These are phyloP conservation scores for Archilochus colubris DNA, from an alignment of 2,113 vertebrate genomes.

Conservation along the genomic window DNA sequence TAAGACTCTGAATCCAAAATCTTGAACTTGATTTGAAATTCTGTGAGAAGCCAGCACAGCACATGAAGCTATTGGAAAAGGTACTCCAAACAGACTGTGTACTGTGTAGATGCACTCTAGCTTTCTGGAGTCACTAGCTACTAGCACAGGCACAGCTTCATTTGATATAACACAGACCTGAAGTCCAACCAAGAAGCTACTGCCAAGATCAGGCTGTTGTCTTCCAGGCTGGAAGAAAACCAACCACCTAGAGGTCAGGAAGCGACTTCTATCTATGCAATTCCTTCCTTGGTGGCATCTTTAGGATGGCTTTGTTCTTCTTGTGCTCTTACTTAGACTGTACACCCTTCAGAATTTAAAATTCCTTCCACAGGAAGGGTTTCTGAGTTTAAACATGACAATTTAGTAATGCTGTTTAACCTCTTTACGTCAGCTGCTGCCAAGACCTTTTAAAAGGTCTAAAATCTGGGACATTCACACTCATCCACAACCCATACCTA, in stretches of 20 bases:
- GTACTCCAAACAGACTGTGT: neutral
- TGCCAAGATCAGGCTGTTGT: neutral
- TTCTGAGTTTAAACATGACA: neutral
- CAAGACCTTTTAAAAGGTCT: neutral
- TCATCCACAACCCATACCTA: neutral
- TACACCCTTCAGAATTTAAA: neutral
- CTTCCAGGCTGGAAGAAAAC: neutral
- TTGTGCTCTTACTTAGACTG: neutral
- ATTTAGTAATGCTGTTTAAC: neutral
- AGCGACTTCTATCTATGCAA: neutral
- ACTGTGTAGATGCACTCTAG: neutral
- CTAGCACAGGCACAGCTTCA: neutral
- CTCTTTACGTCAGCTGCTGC: neutral
- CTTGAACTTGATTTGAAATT: neutral
- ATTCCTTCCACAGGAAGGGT: neutral
- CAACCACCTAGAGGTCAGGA: neutral
- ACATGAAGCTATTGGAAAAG: rapidly evolving
- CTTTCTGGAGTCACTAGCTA: neutral
- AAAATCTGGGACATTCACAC: neutral
- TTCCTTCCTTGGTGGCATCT: neutral
- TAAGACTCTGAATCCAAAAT: neutral
- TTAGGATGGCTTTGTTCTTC: neutral
- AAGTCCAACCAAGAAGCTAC: neutral
- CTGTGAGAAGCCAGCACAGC: neutral
- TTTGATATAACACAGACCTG: neutral